Base-by-base conservation (phyloP, 2,797 vertebrate genomes). In the Peromyscus eremicus region DNA sequence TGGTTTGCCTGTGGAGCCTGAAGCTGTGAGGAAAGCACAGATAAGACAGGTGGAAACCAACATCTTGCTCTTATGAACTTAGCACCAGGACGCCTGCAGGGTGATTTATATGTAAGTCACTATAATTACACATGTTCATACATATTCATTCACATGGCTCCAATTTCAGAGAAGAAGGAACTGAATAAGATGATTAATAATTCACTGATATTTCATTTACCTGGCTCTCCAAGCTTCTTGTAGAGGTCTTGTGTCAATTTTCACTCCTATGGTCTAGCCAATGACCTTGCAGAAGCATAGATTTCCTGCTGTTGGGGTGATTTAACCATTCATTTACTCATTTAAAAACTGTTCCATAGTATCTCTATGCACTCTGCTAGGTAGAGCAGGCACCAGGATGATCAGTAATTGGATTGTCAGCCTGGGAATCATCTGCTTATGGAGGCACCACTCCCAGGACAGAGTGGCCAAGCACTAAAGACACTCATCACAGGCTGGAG, bases 61-160 rank as follows among this genome's bases (percentile, higher is more conserved):
- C 96, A 90, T 55, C 88, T 98, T 14, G 75, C 93, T 98, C 80
- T 94, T 97, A 95, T 95, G 93, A 97, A 95, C 95, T 82, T 77
- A 96, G 94, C 76, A 93, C 75, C 89, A 96, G 89, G 84, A 98
- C 90, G 73, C 92, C 60, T 97, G 93, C 79, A 96, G 97, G 93
- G 97, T 98, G 98, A 98, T 98, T 98, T 98, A 98, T 98, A 97
- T 97, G 97, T 98, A 98, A 98, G 94, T 97, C 73, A 98, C 97
- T 97, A 43, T 98, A 98, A 98, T 98, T 98, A 96, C 64, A 94
- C 16, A 19, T 71, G 91, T 95, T 98, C 96, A 98, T 98, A 97
- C 98, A 98, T 98, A 99, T 98, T 98, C 97, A 99, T 98, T 97
- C 94, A 92, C 77, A 95, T 97, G 97, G 87, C 98, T 96, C 94